Base-by-base conservation (phyloP, 2,797 vertebrate genomes). In the Syndactyla subalaris region DNA sequence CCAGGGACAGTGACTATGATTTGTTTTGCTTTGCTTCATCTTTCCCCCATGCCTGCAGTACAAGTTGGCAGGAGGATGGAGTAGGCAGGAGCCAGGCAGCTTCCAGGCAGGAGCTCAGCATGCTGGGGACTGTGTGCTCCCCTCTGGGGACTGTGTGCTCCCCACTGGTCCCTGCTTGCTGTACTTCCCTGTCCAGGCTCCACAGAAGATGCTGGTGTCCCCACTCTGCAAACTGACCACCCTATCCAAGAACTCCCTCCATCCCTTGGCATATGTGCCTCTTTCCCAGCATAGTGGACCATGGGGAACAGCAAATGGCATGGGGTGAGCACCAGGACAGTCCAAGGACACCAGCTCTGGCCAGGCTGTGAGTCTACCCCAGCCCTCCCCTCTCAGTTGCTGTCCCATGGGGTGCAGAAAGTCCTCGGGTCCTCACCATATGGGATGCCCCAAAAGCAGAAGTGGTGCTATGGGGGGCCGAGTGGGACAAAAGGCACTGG, bases 321-420 rank as follows among this genome's bases (percentile, higher is more conserved):
- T 4, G 9, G 43, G 38, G 10, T 57, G 30, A 61, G 12, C 54
- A 46, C 30, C 3, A 41, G 20, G 30, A 57, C 1, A 1, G 27
- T 20, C 20, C 5, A n/a, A 77, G n/a, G 12, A 72, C 8, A 30
- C 10, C 2, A 10, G 14, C 15, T 45, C 36, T 55, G 65, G 20
- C 11, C 57, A 75, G 20, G 21, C 62, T 54, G 34, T 52, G 46
- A 72, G 14, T 29, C n/a, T 57, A 21, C 4, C 7, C 14, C n/a
- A 77, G n/a, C 19, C 10, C 38, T 46, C 13, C 12, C n/a, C 38
- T 82, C 61, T 38, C 1, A 1, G 10, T n/a, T 2, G 0, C 41
- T 2, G 1, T 16, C 17, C 20, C 3, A 2, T 1, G 1, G 10
- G 7, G 22, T 66, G n/a, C 58, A 30, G 8, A 5, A 1, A 3